Evolutionary conservation across 2,888 invertebrate species (phyloP), one percentile per base, ranked within the genome.

Genomic region (Shargacucullia verbasci): DNA sequence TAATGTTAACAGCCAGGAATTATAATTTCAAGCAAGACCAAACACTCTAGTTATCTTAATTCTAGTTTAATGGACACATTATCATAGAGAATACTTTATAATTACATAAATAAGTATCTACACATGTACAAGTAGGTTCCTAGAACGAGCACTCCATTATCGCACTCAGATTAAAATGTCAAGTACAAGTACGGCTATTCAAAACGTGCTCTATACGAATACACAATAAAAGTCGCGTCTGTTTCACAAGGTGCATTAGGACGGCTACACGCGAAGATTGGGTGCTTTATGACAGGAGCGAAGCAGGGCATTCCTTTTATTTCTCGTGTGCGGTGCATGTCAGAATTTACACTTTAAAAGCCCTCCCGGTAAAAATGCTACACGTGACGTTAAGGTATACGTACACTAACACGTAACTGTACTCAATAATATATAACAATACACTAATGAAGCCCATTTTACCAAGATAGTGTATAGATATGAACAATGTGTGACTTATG

Each of bases 331-430:
- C 39, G 61, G 29, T 52, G 55, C 58, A 41, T 44, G 49, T 49
- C 73, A 44, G 58, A 68, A 72, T 62, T 56, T 59, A 62, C 46
- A 68, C 52, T 62, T 55, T 62, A 68, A 73, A 73, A 68, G 39
- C 50, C 8, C 38, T 49, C 39, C 31, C 39, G 25, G 50, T 43
- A 46, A 50, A 62, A 66, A 34, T 60, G 70, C 13, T 41, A 9
- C 31, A 31, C 62, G 13, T 49, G 11, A 40, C 10, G 38, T 37
- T 49, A 47, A 35, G 56, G 35, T 43, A n/a, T 12, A 33, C 14
- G 31, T 12, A 35, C 14, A 61, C 63, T 41, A 44, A 12, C 13
- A 9, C 15, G 45, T 41, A 35, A 27, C 14, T n/a, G n/a, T n/a
- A n/a, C n/a, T n/a, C n/a, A n/a, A n/a, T n/a, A n/a, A n/a, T n/a